Conservation (phyloP, 2,113 vertebrate species). For the Melozone crissalis region DNA sequence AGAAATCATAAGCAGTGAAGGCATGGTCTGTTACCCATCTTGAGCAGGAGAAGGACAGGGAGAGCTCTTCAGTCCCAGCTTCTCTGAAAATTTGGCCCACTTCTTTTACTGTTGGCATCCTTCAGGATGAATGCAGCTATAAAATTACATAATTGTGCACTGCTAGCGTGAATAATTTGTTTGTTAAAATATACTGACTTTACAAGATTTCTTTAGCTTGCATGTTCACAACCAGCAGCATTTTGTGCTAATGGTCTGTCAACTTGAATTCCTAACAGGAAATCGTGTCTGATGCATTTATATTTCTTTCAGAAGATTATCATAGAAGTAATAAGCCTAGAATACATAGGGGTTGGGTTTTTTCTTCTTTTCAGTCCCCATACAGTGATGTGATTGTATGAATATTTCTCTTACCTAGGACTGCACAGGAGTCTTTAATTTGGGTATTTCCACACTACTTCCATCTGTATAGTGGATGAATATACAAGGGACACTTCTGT, state of each 20-base stretch:
- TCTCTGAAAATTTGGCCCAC: neutral
- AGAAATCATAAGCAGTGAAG: neutral
- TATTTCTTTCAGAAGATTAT: neutral
- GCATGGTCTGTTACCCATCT: neutral
- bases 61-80: neutral
- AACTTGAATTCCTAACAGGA: neutral
- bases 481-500: neutral
- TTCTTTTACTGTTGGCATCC: neutral
- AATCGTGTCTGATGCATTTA: neutral
- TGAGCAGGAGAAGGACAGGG: neutral
- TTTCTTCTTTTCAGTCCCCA: neutral
- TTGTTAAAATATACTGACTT: neutral
- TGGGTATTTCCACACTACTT: neutral
- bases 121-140: neutral
- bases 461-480: neutral
- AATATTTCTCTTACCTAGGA: neutral
- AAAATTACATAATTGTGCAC: neutral
- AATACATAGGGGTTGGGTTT: neutral
- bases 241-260: neutral
- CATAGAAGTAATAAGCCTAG: neutral
- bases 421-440: neutral
- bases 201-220: neutral
- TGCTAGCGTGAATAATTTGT: neutral
- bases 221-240: neutral
- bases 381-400: neutral